phyloP scores from a whole-genome alignment of 1,140 invertebrate species.

The Asobara japonica region DNA sequence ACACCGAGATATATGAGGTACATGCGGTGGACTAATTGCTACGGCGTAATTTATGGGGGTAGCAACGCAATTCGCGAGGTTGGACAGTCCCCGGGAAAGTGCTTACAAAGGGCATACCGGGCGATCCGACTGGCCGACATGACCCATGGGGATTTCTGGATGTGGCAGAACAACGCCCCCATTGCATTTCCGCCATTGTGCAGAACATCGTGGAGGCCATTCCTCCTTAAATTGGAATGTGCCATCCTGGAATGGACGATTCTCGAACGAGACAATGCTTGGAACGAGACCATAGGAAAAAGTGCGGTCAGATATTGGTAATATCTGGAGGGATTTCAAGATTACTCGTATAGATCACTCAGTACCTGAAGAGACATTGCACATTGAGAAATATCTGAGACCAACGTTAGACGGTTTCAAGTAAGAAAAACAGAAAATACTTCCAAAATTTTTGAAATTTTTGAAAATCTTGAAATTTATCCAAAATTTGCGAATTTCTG shows the following conservation, averaged over 20 bases:
- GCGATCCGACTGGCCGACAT: not conserved
- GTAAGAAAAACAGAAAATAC: no score
- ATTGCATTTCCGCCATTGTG: not conserved
- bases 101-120: not conserved
- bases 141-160: not conserved
- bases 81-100: conserved; percentile 28
- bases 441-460: no score
- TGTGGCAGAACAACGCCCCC: not conserved
- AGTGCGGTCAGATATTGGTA: no score
- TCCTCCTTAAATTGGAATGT: not conserved
- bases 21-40: conserved; percentile 43
- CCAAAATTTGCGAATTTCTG: no score
- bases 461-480: no score
- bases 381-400: no score
- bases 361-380: no score
- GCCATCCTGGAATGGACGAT: not conserved
- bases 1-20: conserved; percentile 20
- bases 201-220: not conserved
- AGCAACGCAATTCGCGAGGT: conserved; percentile 43
- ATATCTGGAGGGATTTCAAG: no score
- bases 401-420: no score
- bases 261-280: no score
- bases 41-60: conserved; percentile 48
- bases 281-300: no score
- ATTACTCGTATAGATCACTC: no score